Base-by-base conservation (phyloP, 2,113 vertebrate genomes). In the Athene noctua region DNA sequence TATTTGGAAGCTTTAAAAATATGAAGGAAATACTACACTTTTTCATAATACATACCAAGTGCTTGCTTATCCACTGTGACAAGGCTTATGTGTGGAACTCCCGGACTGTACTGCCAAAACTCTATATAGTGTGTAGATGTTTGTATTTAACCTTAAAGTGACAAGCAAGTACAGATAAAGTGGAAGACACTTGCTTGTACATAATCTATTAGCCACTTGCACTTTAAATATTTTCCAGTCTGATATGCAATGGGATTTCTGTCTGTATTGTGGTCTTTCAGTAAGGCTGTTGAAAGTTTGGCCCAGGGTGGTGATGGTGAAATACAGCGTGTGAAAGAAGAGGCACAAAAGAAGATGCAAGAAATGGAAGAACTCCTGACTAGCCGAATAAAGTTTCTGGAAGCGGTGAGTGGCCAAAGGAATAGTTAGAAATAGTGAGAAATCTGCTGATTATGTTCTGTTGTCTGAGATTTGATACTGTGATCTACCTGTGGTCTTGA, bases 231-330 rank as follows among this genome's bases (percentile, higher is more conserved):
- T 34, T 38, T 55, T 51, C 23, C 40, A 15, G 1, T 1, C 22
- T 51, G 80, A 7, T n/a, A 4, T 36, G 51, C 38, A 17, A 17
- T 73, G 59, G 44, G 30, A 38, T 90, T 55, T 58, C 9, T 74
- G 3, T 75, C 30, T 94, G 11, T 83, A 8, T 93, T 71, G 1
- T 1, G 80, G 34, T 77, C 77, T 96, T 95, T 51, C 91, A 99
- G 99, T 75, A 99, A 99, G 98, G 99, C 99, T 1, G 90, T 99
- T 44, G 99, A 99, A 96, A 99, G 99, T 96, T 95, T 99, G 54
- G 98, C 99, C 18, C 98, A 97, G 77, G 98, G 98, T 72, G 98
- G 98, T 15, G 96, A 98, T n/a, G 98, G 98, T 32, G 99, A 99
- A 89, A 92, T 98, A 17, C 98, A 98, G 44, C 98, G 87, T 3